A percentile compares a stretch with the other conserved stretches of the same genome.
Conservation (phyloP, 2,113 vertebrate genomes). For the Zapornia atra region DNA sequence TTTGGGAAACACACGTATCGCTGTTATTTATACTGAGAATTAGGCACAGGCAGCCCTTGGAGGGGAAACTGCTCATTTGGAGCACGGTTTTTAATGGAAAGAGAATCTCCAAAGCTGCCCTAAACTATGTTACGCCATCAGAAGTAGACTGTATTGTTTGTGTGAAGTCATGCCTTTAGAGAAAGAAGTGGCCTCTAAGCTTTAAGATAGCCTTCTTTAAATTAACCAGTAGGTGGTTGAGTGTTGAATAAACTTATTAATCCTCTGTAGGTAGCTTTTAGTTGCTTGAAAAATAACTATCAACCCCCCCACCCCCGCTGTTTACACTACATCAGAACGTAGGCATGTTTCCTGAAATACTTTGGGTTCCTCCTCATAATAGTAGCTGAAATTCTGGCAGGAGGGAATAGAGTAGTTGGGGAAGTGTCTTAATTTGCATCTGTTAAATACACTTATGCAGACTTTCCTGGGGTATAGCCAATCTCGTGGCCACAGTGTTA, state of each 20-base stretch:
- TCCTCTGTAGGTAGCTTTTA: conserved; percentile 49
- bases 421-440: neutral
- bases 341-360: conserved; percentile 39
- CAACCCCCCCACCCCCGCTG: neutral
- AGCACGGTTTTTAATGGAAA: neutral
- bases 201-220: conserved; percentile 67
- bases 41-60: neutral
- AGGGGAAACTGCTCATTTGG: neutral
- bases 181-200: conserved; percentile 62
- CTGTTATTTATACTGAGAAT: neutral
- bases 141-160: conserved; percentile 49
- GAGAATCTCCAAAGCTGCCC: conserved; percentile 32
- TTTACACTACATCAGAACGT: conserved; percentile 45
- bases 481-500: neutral
- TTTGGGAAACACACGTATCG: neutral
- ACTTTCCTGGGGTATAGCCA: neutral
- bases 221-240: conserved; percentile 38
- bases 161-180: conserved; percentile 39
- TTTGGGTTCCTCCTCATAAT: conserved; percentile 15
- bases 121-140: neutral
- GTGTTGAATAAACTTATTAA: conserved; percentile 46
- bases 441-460: neutral
- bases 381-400: neutral
- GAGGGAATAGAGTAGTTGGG: neutral
- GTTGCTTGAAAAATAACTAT: conserved; percentile 58